Base-by-base conservation (phyloP, 2,797 vertebrate species). In the Gobio occitaniae region DNA sequence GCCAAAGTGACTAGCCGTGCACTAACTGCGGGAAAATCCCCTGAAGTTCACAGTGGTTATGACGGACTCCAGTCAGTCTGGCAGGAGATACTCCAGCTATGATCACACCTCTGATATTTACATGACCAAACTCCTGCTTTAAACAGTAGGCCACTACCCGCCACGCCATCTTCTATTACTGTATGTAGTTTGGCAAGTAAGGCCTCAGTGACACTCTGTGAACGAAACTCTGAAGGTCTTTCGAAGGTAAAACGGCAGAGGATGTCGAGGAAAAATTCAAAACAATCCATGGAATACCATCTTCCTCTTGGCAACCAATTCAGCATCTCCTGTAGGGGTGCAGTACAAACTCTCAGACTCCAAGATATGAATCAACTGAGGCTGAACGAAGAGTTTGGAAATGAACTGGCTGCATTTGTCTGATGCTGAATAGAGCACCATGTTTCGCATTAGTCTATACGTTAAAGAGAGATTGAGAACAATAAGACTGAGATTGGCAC, bases 401-500 rank as follows among this genome's bases (percentile, higher is more conserved):
- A 76, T 56, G 47, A 83, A 76, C 82, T 81, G 79, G n/a, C 80
- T 70, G 72, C 63, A 48, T 68, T 78, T 56, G 63, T 84, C 82
- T 68, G 76, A 71, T 61, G 65, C 52, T 72, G 76, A 79, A 68
- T 71, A 86, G 82, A 78, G 63, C 78, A 41, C 89, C 88, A 88
- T 92, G 92, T 90, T 92, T 90, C 93, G 90, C 92, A 93, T 94
- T 93, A 91, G 91, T 79, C 84, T 85, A 81, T 89, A 91, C 83
- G 82, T 84, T 90, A 87, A 89, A 66, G 91, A 88, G 93, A 91
- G 85, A 78, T 87, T 84, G 86, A 83, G 92, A 92, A 94, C 92
- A 94, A 95, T 94, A 89, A 91, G 89, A 90, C 88, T 90, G 92
- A 93, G 93, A 95, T 93, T 93, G 92, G 92, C 90, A 91, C 92